phyloP scores from a whole-genome alignment of 2,113 vertebrate species.

The Electrona antarctica region DNA sequence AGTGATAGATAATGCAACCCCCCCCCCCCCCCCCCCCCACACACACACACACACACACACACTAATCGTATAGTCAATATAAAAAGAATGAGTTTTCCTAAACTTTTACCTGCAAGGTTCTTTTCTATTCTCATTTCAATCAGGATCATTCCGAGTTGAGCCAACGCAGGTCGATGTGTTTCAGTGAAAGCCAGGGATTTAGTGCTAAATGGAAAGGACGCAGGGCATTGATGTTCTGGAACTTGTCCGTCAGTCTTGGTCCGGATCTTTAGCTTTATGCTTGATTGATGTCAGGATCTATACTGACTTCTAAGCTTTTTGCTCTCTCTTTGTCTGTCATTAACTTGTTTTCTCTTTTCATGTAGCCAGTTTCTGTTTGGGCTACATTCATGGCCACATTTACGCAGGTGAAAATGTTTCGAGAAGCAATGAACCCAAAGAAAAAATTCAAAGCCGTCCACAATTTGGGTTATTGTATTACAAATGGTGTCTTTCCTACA shows the following conservation, averaged over 20 bases:
- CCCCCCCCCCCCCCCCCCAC: too few relatives aligned
- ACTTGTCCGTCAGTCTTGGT: slow-evolving; percentile 56
- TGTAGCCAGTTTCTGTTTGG: slow-evolving; percentile 19
- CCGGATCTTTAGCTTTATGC: slow-evolving; percentile 51
- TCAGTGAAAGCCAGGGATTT: slow-evolving; percentile 35
- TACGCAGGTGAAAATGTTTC: slow-evolving; percentile 13
- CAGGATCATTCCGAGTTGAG: not conserved
- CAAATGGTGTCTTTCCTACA: too few relatives aligned
- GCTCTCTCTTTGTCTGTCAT: slow-evolving; percentile 44
- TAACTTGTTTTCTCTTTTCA: slow-evolving; percentile 37
- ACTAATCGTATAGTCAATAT: too few relatives aligned
- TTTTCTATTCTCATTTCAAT: slow-evolving; percentile 10
- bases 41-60: slow-evolving; percentile 6
- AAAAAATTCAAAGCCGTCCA: too few relatives aligned
- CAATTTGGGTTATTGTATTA: too few relatives aligned
- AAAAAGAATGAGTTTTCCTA: too few relatives aligned
- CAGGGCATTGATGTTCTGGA: slow-evolving; percentile 52
- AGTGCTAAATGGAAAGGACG: slow-evolving; percentile 41
- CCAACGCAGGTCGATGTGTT: slow-evolving; percentile 48
- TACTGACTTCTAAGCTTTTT: slow-evolving; percentile 37
- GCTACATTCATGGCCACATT: slow-evolving; percentile 33
- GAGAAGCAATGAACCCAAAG: too few relatives aligned
- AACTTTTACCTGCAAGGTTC: not conserved
- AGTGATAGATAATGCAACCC: too few relatives aligned
- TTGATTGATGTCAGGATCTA: slow-evolving; percentile 65